These are phyloP conservation scores for Carcina quercana DNA, from an alignment of 2,888 invertebrate species.

Conservation along the genomic window DNA sequence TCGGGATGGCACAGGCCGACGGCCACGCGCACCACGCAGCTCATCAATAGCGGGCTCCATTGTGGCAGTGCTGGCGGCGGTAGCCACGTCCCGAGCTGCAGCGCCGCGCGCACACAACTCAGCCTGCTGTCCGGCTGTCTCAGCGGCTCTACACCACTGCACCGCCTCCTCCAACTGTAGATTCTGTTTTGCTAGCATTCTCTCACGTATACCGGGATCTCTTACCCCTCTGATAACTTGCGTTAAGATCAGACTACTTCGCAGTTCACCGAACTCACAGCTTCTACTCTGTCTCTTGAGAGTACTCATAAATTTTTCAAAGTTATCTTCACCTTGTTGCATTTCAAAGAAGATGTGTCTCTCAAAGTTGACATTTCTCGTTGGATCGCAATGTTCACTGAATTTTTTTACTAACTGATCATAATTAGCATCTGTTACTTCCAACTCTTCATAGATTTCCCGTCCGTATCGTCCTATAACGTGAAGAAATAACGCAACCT, in stretches of 20 bases:
- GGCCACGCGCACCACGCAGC: too few species aligned
- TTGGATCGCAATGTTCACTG: slow-evolving; percentile 6
- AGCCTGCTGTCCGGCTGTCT: slow-evolving; percentile 7
- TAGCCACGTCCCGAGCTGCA: too few species aligned
- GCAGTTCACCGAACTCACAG: slow-evolving; percentile 15
- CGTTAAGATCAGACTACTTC: slow-evolving; percentile 15
- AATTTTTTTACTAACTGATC: slow-evolving; percentile 7
- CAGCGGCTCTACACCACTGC: slow-evolving; percentile 10
- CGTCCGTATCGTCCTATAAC: slow-evolving; percentile 15
- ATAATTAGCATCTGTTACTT: slow-evolving; percentile 4
- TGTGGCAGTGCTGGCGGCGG: too few species aligned
- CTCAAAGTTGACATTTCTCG: slow-evolving; percentile 13
- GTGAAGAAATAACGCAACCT: slow-evolving; percentile 17
- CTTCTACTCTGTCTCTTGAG: slow-evolving; percentile 13
- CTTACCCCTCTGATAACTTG: slow-evolving; percentile 17
- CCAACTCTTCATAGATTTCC: slow-evolving; percentile 14
- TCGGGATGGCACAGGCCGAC: too few species aligned
- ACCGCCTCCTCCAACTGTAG: slow-evolving; percentile 9
- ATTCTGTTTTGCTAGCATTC: slow-evolving; percentile 3
- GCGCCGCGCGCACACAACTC: not conserved
- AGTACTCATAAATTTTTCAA: slow-evolving; percentile 10
- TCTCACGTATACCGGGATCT: slow-evolving; percentile 8
- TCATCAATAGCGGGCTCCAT: too few species aligned
- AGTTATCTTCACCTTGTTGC: slow-evolving; percentile 10
- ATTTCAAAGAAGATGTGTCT: slow-evolving; percentile 15